Evolutionary conservation across 1,140 invertebrate genomes (phyloP).

Genomic region (Drosophila funebris): DNA sequence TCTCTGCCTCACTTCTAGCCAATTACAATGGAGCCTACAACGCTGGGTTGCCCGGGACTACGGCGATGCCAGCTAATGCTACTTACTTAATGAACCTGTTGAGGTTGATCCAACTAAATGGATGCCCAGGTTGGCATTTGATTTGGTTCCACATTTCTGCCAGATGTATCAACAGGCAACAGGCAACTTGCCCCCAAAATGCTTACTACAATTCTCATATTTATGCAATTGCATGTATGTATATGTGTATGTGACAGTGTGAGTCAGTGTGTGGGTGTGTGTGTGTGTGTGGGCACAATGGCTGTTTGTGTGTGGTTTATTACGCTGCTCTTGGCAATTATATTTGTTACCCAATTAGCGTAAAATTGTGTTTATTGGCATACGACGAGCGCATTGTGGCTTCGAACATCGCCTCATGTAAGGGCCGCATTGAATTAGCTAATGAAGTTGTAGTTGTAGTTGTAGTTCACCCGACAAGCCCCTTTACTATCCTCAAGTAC

Average conservation of each 20-base stretch:
- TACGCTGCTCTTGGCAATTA: slow-evolving; percentile 82
- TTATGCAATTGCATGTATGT: slow-evolving; percentile 36
- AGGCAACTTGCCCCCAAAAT: slow-evolving; percentile 30
- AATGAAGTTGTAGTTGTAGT: slow-evolving; percentile 74
- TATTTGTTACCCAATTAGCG: slow-evolving; percentile 82
- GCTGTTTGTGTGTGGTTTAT: slow-evolving; percentile 75
- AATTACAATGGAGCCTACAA: slow-evolving; percentile 30
- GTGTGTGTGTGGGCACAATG: slow-evolving; percentile 26
- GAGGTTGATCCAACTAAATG: slow-evolving; percentile 49
- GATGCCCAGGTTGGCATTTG: slow-evolving; percentile 36
- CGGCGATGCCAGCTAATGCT: slow-evolving; percentile 22
- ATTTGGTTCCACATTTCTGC: slow-evolving; percentile 33
- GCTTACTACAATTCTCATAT: slow-evolving; percentile 51
- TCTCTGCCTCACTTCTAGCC: neutral
- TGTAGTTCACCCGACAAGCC: neutral
- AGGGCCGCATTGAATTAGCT: slow-evolving; percentile 68
- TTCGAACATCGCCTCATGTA: slow-evolving; percentile 26
- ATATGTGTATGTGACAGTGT: slow-evolving; percentile 11
- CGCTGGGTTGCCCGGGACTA: slow-evolving; percentile 61
- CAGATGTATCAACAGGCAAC: slow-evolving; percentile 48
- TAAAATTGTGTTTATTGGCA: slow-evolving; percentile 82
- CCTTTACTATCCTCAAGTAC: slow-evolving; percentile 7
- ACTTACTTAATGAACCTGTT: slow-evolving; percentile 81
- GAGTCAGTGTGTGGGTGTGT: neutral
- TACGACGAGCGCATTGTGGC: slow-evolving; percentile 25